These are phyloP conservation scores for Oligia latruncula DNA, from an alignment of 2,888 invertebrate species.

Conservation along the genomic window DNA sequence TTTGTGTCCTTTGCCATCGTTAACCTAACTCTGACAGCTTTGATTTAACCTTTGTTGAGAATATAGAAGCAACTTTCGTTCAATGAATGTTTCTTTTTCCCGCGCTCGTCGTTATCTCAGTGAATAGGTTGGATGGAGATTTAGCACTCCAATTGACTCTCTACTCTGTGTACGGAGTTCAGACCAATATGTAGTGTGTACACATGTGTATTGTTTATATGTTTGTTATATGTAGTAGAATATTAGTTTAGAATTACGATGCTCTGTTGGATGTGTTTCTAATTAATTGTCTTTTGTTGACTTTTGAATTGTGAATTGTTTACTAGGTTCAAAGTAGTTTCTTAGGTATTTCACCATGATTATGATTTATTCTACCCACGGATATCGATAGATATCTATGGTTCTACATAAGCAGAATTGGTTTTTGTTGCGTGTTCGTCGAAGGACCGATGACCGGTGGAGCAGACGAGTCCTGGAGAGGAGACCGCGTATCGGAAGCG, in stretches of 20 bases:
- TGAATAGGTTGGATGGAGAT: neutral
- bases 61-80: neutral
- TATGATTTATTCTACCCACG: neutral
- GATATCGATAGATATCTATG: no score
- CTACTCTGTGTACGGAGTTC: conserved; percentile 11
- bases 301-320: conserved; percentile 24
- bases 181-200: conserved; percentile 29
- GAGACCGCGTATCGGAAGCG: neutral
- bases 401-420: no score
- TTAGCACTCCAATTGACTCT: conserved; percentile 27
- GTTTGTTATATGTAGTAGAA: conserved; percentile 24
- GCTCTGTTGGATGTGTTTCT: conserved; percentile 29
- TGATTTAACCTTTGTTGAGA: neutral
- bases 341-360: neutral
- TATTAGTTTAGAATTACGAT: conserved; percentile 48
- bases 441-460: neutral
- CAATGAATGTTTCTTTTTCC: neutral
- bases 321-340: neutral
- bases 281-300: conserved; percentile 45
- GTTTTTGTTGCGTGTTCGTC: neutral
- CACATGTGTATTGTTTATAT: conserved; percentile 16
- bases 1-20: neutral
- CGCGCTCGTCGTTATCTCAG: neutral
- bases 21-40: no score
- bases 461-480: neutral